Evolutionary conservation across 2,888 invertebrate species (phyloP).

Genomic region (Nemurella pictetii): DNA sequence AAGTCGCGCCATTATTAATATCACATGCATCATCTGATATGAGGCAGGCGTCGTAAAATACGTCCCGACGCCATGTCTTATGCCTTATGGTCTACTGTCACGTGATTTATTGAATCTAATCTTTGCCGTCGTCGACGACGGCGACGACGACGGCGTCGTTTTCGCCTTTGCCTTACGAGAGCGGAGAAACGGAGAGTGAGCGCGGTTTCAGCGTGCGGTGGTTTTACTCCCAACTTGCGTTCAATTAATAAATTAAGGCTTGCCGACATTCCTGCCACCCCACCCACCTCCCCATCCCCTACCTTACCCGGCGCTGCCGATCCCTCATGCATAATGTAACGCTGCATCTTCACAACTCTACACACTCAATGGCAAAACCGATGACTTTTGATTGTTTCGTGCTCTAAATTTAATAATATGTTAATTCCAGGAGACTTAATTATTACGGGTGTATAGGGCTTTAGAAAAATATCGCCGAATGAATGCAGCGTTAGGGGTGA

Average conservation of each 20-base stretch:
- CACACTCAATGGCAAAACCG: conserved; percentile 34
- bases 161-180: neutral
- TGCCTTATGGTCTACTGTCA: neutral
- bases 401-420: neutral
- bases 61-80: neutral
- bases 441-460: neutral
- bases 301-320: neutral
- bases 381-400: conserved; percentile 14
- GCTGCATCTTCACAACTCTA: conserved; percentile 26
- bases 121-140: neutral
- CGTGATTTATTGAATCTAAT: conserved; percentile 16
- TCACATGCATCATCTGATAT: neutral
- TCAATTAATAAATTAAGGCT: conserved; percentile 41
- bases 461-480: neutral
- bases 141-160: neutral
- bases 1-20: neutral
- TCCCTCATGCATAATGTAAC: conserved; percentile 26
- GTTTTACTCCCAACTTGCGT: conserved; percentile 36
- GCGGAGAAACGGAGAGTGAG: neutral
- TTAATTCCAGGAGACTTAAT: neutral
- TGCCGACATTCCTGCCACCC: conserved; percentile 36
- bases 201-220: conserved; percentile 26
- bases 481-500: neutral
- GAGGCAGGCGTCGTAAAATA: neutral
- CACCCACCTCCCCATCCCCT: neutral